These are phyloP conservation scores for Hypomesus transpacificus DNA, from an alignment of 2,113 vertebrate genomes.

Conservation along the genomic window DNA sequence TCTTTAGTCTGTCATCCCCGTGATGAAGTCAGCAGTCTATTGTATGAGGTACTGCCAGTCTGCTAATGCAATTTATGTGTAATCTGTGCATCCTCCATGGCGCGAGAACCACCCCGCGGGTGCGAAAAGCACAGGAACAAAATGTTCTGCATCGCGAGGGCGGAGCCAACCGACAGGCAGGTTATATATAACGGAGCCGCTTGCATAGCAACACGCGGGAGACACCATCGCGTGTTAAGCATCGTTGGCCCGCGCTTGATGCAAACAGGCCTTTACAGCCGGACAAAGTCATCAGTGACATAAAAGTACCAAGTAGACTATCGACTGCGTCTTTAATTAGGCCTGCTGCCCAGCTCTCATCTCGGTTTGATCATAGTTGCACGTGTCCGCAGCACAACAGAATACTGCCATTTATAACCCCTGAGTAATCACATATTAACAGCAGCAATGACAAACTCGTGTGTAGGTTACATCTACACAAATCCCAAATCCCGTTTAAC, in stretches of 20 bases:
- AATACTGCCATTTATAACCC: too few relatives aligned
- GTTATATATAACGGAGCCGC: slow-evolving; percentile 86
- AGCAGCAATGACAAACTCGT: too few relatives aligned
- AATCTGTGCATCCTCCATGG: slow-evolving; percentile 52
- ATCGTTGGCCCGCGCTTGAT: slow-evolving; percentile 36
- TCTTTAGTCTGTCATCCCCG: too few relatives aligned
- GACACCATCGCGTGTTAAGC: slow-evolving; percentile 48
- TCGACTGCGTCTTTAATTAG: background rate
- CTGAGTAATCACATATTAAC: too few relatives aligned
- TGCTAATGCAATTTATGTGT: slow-evolving; percentile 26
- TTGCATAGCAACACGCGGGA: slow-evolving; percentile 86
- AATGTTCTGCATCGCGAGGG: slow-evolving; percentile 68
- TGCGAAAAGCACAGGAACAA: slow-evolving; percentile 60
- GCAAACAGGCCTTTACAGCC: background rate
- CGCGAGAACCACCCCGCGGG: slow-evolving; percentile 24
- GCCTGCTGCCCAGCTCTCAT: too few relatives aligned
- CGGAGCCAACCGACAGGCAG: slow-evolving; percentile 70
- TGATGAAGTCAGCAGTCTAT: slow-evolving; percentile 2
- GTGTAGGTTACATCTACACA: too few relatives aligned
- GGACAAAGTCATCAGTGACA: background rate
- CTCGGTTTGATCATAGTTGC: too few relatives aligned
- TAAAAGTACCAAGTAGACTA: background rate
- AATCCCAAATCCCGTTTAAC: too few relatives aligned
- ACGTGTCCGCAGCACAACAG: too few relatives aligned
- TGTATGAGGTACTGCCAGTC: background rate